A percentile compares a stretch with the other conserved stretches of the same genome.
phyloP scores from a whole-genome alignment of 2,113 vertebrate genomes.

The Stictonetta naevosa region DNA sequence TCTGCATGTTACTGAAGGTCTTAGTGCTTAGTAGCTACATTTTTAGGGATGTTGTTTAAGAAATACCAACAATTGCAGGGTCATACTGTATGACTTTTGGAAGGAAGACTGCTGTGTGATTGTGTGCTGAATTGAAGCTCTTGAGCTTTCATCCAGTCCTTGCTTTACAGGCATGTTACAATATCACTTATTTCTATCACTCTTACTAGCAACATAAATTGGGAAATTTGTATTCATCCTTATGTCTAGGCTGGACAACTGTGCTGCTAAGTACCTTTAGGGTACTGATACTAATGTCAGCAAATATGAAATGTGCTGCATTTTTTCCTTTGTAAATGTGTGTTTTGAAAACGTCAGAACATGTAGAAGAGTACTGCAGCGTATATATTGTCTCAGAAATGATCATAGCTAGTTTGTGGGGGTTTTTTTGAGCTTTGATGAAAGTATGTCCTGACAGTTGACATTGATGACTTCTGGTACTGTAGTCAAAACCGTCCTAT shows the following conservation, averaged over 20 bases:
- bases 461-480: neutral
- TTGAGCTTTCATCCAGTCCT: neutral
- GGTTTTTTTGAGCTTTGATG: neutral
- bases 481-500: neutral
- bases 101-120: neutral
- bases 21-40: neutral
- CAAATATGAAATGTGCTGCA: neutral
- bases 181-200: neutral
- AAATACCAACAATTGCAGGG: neutral
- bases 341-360: neutral
- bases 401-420: neutral
- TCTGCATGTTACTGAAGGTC: neutral
- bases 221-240: neutral
- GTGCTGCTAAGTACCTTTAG: neutral
- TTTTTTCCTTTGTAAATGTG: neutral
- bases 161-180: neutral
- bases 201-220: neutral
- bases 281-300: neutral
- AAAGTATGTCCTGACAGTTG: neutral
- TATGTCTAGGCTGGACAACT: neutral
- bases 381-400: neutral
- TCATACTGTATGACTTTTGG: neutral
- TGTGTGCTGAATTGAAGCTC: neutral
- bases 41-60: neutral
- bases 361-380: neutral